Evolutionary conservation across 2,113 vertebrate species (phyloP).

Genomic region (Galemys pyrenaicus): DNA sequence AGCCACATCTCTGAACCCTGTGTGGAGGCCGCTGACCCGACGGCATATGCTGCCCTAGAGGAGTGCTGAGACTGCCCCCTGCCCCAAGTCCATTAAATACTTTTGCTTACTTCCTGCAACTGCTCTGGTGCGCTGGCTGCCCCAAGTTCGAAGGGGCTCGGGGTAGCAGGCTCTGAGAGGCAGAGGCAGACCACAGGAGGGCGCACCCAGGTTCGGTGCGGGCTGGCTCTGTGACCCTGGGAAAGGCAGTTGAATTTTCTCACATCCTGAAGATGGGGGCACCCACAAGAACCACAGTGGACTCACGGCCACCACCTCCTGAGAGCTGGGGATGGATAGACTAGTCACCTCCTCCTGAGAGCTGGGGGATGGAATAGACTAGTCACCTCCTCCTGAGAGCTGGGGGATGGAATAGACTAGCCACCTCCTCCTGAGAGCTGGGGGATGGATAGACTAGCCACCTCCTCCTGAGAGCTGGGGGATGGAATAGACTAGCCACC

Average conservation of each 20-base stretch:
- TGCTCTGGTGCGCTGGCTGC: not conserved
- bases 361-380: not conserved
- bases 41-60: not conserved
- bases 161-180: too few relatives aligned
- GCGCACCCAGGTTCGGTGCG: fast-evolving
- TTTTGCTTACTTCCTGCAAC: not conserved
- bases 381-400: not conserved
- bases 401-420: too few relatives aligned
- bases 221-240: not conserved
- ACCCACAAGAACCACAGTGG: not conserved
- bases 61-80: not conserved
- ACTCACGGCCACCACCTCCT: not conserved
- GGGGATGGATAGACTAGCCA: not conserved
- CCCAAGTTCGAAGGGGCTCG: not conserved
- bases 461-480: not conserved
- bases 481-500: too few relatives aligned
- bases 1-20: not conserved
- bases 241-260: not conserved
- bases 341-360: too few relatives aligned
- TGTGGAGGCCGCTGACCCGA: not conserved
- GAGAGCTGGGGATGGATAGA: not conserved
- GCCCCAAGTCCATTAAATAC: constrained; percentile 53
- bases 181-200: not conserved
- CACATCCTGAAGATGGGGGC: not conserved
- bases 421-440: too few relatives aligned